Percentiles rank a stretch among this genome's conserved stretches.
These are phyloP conservation scores for Mayetiola destructor DNA, from an alignment of 2,888 invertebrate species.

Conservation along the genomic window DNA sequence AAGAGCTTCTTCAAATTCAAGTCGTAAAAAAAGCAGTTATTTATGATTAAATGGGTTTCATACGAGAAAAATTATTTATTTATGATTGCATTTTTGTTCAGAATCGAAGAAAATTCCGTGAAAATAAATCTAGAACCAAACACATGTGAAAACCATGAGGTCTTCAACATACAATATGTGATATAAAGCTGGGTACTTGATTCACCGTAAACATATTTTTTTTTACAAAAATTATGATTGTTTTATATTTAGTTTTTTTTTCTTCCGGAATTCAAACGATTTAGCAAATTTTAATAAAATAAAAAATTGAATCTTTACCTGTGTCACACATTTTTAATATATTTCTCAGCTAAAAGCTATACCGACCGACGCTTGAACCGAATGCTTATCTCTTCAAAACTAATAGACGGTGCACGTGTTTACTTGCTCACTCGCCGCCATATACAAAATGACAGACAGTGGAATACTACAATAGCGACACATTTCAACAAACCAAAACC, in stretches of 20 bases:
- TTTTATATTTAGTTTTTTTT: not conserved
- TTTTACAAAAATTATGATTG: not conserved
- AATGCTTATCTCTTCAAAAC: not conserved
- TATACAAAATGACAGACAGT: not conserved
- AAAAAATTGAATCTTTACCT: conserved; percentile 1
- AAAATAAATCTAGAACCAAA: not conserved
- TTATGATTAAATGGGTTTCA: not conserved
- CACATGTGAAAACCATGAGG: not conserved
- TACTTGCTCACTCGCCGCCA: not conserved
- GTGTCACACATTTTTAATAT: not conserved
- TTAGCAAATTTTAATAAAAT: not conserved
- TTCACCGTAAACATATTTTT: not conserved
- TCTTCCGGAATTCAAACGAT: not conserved
- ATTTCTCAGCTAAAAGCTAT: not conserved
- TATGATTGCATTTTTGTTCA: too few species aligned
- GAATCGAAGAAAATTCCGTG: not conserved
- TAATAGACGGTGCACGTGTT: conserved; percentile 1
- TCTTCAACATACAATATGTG: not conserved
- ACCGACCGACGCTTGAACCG: not conserved
- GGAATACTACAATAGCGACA: not conserved
- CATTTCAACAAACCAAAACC: not conserved
- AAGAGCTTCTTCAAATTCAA: not conserved
- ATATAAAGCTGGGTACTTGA: not conserved
- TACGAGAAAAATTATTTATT: not conserved
- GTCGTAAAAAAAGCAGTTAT: not conserved